These are phyloP conservation scores for Chaenocephalus aceratus DNA, from an alignment of 2,113 vertebrate genomes.

Conservation along the genomic window DNA sequence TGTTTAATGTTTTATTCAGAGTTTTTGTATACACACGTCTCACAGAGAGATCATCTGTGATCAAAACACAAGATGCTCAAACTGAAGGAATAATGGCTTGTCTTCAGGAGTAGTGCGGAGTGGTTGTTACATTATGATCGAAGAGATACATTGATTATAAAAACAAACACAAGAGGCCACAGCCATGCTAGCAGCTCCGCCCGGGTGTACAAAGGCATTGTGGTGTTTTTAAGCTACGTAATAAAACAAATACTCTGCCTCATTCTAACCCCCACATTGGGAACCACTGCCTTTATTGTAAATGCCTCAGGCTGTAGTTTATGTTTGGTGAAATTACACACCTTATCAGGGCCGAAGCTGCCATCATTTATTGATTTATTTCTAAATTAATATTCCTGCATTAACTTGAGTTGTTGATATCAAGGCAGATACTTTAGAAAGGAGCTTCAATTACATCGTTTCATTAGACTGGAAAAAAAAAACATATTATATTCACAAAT, in stretches of 20 bases:
- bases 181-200: not conserved
- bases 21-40: constrained; percentile 19
- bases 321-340: constrained; percentile 35
- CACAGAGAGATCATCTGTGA: not conserved
- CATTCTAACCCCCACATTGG: not conserved
- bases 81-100: not conserved
- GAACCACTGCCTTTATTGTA: constrained; percentile 9
- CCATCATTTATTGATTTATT: constrained; percentile 47
- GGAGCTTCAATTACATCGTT: constrained; percentile 12
- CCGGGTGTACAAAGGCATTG: not conserved
- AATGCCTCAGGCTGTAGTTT: constrained; percentile 32
- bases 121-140: not conserved
- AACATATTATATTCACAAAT: no score
- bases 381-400: constrained; percentile 38
- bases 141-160: not conserved
- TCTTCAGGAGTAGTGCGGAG: not conserved
- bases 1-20: constrained; percentile 41
- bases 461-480: not conserved
- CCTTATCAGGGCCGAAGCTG: constrained; percentile 30
- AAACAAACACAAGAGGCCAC: not conserved
- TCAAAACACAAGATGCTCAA: not conserved
- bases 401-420: constrained; percentile 43
- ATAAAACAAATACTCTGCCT: not conserved
- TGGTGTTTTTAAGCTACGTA: not conserved
- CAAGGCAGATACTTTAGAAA: constrained; percentile 29